phyloP scores from a whole-genome alignment of 2,113 vertebrate genomes.

The Ondatra zibethicus region DNA sequence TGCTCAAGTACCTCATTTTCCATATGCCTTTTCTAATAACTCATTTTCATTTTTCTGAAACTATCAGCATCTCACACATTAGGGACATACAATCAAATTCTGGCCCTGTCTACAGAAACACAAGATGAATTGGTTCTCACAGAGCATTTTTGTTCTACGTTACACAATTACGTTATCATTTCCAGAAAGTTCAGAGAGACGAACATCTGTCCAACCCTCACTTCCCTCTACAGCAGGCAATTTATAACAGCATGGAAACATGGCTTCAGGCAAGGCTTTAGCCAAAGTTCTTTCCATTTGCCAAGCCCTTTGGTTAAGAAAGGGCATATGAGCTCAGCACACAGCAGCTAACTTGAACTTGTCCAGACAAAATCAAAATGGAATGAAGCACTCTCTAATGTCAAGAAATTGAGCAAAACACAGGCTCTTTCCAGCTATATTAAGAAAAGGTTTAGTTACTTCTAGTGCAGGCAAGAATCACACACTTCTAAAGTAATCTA shows the following conservation, averaged over 20 bases:
- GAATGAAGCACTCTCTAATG: constrained; percentile 15
- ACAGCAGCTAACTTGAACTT: constrained; percentile 62
- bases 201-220: not conserved
- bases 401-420: constrained; percentile 37
- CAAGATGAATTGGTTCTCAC: not conserved
- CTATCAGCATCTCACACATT: not conserved
- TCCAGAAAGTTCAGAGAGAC: constrained; percentile 11
- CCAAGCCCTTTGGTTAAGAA: constrained; percentile 61
- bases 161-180: not conserved
- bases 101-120: not conserved
- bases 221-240: not conserved
- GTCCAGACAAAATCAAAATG: constrained; percentile 58
- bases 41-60: constrained; percentile 48
- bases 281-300: constrained; percentile 20
- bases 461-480: constrained; percentile 27
- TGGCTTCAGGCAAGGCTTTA: not conserved
- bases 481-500: constrained; percentile 43
- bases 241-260: constrained; percentile 44
- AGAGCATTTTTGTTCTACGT: not conserved
- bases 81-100: not conserved
- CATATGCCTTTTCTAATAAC: not conserved
- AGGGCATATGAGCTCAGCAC: constrained; percentile 21
- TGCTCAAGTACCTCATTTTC: not conserved
- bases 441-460: constrained; percentile 57
- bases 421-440: constrained; percentile 30